Evolutionary conservation across 2,113 vertebrate species (phyloP).

Genomic region (Lycocorax pyrrhopterus): DNA sequence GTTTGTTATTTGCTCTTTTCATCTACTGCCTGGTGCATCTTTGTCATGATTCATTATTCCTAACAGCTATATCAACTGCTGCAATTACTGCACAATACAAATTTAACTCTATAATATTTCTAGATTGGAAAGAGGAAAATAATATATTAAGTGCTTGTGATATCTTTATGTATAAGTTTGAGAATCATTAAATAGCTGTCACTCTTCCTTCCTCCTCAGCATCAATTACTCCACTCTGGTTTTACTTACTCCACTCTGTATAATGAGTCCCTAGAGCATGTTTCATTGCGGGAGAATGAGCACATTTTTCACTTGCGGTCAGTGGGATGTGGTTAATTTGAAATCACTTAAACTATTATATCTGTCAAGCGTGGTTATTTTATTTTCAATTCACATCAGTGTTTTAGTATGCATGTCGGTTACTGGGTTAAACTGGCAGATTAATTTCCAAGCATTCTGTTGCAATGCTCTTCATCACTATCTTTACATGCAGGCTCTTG

Average conservation of each 20-base stretch:
- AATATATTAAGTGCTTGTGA: constrained; percentile 61
- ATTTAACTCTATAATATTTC: constrained; percentile 54
- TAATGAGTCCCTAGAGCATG: constrained; percentile 87
- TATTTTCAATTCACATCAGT: constrained; percentile 82
- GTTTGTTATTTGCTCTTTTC: constrained; percentile 31
- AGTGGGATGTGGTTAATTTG: constrained; percentile 88
- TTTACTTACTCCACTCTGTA: constrained; percentile 77
- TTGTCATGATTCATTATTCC: constrained; percentile 48
- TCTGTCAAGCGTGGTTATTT: constrained; percentile 82
- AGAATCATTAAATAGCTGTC: constrained; percentile 79
- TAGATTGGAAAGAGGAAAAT: constrained; percentile 58
- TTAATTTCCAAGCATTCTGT: constrained; percentile 72
- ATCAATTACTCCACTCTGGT: constrained; percentile 83
- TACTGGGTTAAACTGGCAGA: constrained; percentile 78
- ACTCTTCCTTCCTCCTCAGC: constrained; percentile 70
- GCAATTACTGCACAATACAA: constrained; percentile 42
- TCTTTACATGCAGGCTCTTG: constrained; percentile 36
- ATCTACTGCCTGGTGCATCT: constrained; percentile 7
- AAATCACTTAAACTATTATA: constrained; percentile 90
- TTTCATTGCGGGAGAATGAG: constrained; percentile 80
- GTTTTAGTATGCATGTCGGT: constrained; percentile 73
- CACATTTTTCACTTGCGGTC: constrained; percentile 80
- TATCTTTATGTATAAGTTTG: constrained; percentile 73
- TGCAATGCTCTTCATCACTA: constrained; percentile 58
- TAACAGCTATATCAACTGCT: constrained; percentile 58